phyloP scores from a whole-genome alignment of 1,140 invertebrate genomes.

The Zelostemma sp. region DNA sequence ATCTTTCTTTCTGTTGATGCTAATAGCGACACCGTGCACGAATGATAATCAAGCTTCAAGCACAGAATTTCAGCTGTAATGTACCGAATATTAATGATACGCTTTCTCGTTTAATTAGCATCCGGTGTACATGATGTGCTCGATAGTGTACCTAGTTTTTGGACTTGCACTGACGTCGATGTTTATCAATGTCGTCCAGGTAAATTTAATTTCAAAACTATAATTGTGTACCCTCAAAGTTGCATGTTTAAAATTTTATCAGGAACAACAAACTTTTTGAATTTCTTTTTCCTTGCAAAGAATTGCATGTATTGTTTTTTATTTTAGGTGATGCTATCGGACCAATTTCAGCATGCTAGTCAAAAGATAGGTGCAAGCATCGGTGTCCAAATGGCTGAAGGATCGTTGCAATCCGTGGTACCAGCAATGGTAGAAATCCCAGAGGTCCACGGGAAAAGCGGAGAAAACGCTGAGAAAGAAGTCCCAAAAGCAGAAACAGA shows the following conservation, averaged over 20 bases:
- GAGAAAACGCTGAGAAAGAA: conserved; percentile 41
- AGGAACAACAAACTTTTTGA: no score
- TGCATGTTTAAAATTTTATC: no score
- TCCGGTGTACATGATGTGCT: conserved; percentile 92
- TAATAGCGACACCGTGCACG: conserved; percentile 31
- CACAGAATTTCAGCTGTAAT: background rate
- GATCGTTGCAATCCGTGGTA: conserved; percentile 55
- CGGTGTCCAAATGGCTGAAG: conserved; percentile 79
- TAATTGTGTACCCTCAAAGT: no score
- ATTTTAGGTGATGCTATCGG: conserved; percentile 77
- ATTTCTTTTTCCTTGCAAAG: background rate
- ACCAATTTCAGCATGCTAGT: conserved; percentile 87
- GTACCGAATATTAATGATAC: conserved; percentile 21
- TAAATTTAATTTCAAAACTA: conserved; percentile 67
- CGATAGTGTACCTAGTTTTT: conserved; percentile 93
- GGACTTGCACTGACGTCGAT: conserved; percentile 95
- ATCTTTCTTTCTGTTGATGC: conserved; percentile 13
- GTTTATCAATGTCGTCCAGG: conserved; percentile 97
- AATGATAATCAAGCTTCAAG: conserved; percentile 12
- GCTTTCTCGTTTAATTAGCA: conserved; percentile 69
- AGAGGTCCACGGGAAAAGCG: conserved; percentile 52
- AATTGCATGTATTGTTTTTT: background rate
- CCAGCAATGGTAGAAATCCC: conserved; percentile 57
- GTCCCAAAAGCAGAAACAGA: conserved; percentile 61
- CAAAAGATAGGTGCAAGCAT: conserved; percentile 89